phyloP scores from a whole-genome alignment of 1,140 invertebrate species.

The Drosophila bocqueti region DNA sequence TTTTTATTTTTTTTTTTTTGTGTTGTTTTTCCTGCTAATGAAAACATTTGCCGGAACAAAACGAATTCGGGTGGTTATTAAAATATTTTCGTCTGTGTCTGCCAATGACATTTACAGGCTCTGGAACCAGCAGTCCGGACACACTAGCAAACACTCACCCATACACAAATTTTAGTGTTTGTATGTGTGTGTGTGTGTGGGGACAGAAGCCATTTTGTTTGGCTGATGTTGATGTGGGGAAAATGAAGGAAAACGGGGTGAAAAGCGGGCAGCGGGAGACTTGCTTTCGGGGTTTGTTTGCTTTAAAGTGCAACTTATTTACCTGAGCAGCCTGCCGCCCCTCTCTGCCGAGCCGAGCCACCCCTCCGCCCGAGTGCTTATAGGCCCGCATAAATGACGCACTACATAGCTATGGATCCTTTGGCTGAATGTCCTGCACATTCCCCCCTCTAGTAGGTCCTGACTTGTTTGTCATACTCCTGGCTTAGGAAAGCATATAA shows the following conservation, averaged over 20 bases:
- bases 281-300: conserved; percentile 53
- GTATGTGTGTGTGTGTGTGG: conserved; percentile 1
- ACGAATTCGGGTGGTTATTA: conserved; percentile 71
- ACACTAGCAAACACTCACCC: conserved; percentile 7
- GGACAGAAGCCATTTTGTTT: conserved; percentile 51
- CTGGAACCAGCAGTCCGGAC: conserved; percentile 42
- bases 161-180: neutral
- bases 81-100: conserved; percentile 75
- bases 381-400: conserved; percentile 75
- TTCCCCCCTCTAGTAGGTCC: conserved; percentile 1
- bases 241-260: neutral
- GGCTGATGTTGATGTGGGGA: conserved; percentile 41
- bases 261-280: neutral
- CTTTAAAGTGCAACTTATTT: conserved; percentile 80
- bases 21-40: conserved; percentile 66
- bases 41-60: conserved; percentile 71
- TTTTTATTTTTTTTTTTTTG: neutral
- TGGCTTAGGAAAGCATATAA: neutral
- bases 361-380: conserved; percentile 6
- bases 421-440: conserved; percentile 41
- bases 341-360: too few species aligned
- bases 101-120: conserved; percentile 67
- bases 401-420: conserved; percentile 49
- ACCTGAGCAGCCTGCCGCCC: conserved; percentile 38
- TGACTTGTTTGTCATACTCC: conserved; percentile 25